Percentiles rank a stretch among this genome's conserved stretches.
Conservation (phyloP, 2,888 invertebrate genomes). For the Caenorhabditis panamensis region DNA sequence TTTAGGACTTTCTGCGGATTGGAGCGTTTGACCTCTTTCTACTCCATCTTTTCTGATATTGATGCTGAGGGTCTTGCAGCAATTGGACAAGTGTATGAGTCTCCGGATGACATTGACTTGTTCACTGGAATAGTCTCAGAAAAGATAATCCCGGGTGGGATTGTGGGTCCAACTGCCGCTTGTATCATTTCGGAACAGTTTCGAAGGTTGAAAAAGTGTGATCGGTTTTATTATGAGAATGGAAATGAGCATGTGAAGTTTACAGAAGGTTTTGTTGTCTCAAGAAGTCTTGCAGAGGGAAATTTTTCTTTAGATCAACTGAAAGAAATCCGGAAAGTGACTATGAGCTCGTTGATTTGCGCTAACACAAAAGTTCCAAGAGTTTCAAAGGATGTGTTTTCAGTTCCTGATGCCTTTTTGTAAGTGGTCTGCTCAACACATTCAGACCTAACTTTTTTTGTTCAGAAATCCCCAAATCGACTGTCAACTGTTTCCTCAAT, state of each 20-base stretch:
- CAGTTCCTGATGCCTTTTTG: constrained; percentile 85
- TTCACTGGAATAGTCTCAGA: constrained; percentile 69
- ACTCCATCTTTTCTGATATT: constrained; percentile 74
- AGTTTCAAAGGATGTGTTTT: constrained; percentile 91
- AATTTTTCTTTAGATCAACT: constrained; percentile 85
- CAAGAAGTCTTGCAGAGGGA: background rate
- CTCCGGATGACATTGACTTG: constrained; percentile 66
- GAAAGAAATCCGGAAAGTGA: constrained; percentile 89
- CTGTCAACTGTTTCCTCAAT: constrained; percentile 35
- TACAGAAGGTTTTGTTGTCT: constrained; percentile 22
- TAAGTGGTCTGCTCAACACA: constrained; percentile 37
- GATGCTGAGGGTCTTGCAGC: constrained; percentile 70
- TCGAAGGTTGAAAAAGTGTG: constrained; percentile 86
- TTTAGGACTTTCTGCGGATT: constrained; percentile 76
- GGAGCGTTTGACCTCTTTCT: constrained; percentile 67
- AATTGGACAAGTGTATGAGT: constrained; percentile 75
- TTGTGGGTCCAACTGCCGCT: constrained; percentile 93
- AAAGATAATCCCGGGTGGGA: constrained; percentile 85
- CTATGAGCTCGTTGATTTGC: constrained; percentile 90
- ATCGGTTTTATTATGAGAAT: constrained; percentile 87
- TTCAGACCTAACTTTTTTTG: background rate
- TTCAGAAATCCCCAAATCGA: constrained; percentile 48
- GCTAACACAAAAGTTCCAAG: constrained; percentile 85
- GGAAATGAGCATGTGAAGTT: constrained; percentile 70
- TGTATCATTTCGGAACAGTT: constrained; percentile 93